A percentile compares a stretch with the other conserved stretches of the same genome.
Evolutionary conservation across 2,888 invertebrate genomes (phyloP).

Genomic region (Pachliopta kotzebuea): DNA sequence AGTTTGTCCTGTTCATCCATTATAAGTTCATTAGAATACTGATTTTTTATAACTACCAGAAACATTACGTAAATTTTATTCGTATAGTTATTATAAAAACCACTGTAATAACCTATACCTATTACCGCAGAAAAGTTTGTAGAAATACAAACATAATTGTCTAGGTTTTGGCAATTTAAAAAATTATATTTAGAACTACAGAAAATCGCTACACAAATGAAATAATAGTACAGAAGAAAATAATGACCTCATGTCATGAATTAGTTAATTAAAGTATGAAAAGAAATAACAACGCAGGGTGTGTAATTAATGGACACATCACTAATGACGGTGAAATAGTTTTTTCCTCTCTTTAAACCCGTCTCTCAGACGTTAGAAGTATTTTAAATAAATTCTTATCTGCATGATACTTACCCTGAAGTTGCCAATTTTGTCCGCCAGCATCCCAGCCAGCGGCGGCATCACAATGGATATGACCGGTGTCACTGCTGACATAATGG

Average conservation of each 20-base stretch:
- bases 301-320: too few relatives aligned
- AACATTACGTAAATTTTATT: background rate
- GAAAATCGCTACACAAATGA: too few relatives aligned
- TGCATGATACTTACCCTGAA: constrained; percentile 82
- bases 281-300: too few relatives aligned
- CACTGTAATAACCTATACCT: background rate
- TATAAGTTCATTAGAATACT: background rate
- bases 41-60: background rate
- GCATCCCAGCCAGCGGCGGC: constrained; percentile 88
- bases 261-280: too few relatives aligned
- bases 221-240: too few relatives aligned
- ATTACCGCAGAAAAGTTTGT: background rate
- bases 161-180: too few relatives aligned
- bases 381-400: too few relatives aligned
- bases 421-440: constrained; percentile 90
- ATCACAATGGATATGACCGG: constrained; percentile 88
- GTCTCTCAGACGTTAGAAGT: background rate
- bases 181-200: too few relatives aligned
- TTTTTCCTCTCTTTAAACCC: too few relatives aligned
- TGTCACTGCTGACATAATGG: constrained; percentile 89
- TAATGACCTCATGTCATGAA: too few relatives aligned
- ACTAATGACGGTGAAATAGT: too few relatives aligned
- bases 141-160: background rate
- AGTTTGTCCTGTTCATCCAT: background rate
- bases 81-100: background rate